These are phyloP conservation scores for Dinomys branickii DNA, from an alignment of 2,113 vertebrate genomes.

Conservation along the genomic window DNA sequence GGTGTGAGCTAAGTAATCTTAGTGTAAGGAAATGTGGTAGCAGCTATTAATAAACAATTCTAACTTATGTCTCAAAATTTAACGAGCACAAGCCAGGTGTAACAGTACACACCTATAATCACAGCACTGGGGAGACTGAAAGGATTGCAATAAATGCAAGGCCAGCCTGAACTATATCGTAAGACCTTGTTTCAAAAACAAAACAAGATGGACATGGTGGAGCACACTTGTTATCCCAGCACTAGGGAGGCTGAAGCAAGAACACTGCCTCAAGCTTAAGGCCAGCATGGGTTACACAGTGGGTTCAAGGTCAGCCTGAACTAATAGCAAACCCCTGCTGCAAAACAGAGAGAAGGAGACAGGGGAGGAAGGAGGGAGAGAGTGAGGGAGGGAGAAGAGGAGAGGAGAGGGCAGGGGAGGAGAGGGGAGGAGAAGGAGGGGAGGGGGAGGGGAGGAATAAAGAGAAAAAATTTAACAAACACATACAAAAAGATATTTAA, in stretches of 20 bases:
- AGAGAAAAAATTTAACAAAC: background rate
- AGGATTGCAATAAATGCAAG: background rate
- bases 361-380: no score
- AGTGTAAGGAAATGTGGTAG: background rate
- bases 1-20: background rate
- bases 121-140: background rate
- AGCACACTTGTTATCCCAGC: background rate
- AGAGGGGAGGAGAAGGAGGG: background rate
- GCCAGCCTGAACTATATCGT: background rate
- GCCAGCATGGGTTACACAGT: background rate
- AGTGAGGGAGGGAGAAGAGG: fast-evolving
- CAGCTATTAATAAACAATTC: conserved; percentile 11
- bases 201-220: background rate
- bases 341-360: background rate
- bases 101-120: background rate
- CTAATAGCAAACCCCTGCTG: background rate
- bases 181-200: background rate
- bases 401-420: background rate
- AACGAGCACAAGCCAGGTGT: background rate
- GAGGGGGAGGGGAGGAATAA: fast-evolving
- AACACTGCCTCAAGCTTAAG: background rate
- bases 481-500: background rate
- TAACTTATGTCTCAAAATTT: conserved; percentile 41
- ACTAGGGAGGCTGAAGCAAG: background rate
- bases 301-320: background rate